Conservation (phyloP, 2,888 invertebrate genomes). For the Danaus chrysippus region DNA sequence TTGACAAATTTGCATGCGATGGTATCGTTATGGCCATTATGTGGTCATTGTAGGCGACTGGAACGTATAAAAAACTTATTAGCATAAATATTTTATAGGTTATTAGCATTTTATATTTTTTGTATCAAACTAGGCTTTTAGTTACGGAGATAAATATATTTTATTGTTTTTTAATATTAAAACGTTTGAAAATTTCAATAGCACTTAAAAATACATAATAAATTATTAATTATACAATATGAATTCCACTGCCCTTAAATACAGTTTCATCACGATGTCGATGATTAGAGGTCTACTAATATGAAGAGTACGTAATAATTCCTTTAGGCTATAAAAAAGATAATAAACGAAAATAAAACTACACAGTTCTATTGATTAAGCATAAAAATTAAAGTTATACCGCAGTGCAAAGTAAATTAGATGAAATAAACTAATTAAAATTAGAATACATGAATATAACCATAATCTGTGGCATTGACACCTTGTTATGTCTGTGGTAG, state of each 20-base stretch:
- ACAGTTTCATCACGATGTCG: no score
- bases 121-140: slow-evolving; percentile 10
- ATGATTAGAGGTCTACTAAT: no score
- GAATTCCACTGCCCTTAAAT: no score
- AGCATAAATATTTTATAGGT: slow-evolving; percentile 19
- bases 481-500: slow-evolving; percentile 22
- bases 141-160: neutral
- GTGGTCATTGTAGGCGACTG: slow-evolving; percentile 14
- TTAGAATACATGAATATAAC: no score
- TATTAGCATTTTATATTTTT: slow-evolving; percentile 15
- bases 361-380: no score
- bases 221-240: no score
- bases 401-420: no score
- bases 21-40: slow-evolving; percentile 16
- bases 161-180: slow-evolving; percentile 4
- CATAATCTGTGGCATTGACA: slow-evolving; percentile 11
- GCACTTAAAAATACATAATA: neutral
- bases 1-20: slow-evolving; percentile 25
- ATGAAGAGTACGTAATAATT: no score
- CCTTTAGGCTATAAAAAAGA: no score
- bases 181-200: neutral
- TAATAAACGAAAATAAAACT: no score
- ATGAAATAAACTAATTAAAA: no score
- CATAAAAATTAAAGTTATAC: no score
- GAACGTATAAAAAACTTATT: slow-evolving; percentile 15